Conservation (phyloP, 2,113 vertebrate species). For the Noctilio leporinus region DNA sequence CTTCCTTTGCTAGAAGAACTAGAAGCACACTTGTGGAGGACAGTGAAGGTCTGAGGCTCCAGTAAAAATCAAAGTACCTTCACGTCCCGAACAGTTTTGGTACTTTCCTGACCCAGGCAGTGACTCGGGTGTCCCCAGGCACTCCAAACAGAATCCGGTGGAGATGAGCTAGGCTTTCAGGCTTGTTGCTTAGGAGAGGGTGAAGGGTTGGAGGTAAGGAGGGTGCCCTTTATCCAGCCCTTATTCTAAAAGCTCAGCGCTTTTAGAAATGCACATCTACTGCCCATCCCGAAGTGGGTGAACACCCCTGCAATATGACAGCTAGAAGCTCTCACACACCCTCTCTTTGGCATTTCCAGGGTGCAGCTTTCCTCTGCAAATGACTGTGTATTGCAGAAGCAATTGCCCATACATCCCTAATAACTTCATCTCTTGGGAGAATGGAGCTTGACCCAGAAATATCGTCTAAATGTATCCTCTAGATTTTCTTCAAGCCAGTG, state of each 20-base stretch:
- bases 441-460: neutral
- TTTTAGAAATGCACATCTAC: neutral
- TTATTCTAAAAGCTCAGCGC: neutral
- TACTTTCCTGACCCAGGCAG: neutral
- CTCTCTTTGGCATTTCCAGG: neutral
- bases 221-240: neutral
- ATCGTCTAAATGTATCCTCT: neutral
- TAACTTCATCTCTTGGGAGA: neutral
- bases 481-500: neutral
- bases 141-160: neutral
- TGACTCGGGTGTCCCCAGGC: neutral
- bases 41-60: neutral
- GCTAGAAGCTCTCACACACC: neutral
- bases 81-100: neutral
- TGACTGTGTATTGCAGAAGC: neutral
- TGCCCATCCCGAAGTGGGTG: too few species aligned
- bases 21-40: neutral
- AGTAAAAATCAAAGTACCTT: neutral
- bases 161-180: neutral
- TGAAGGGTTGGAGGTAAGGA: neutral
- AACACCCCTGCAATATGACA: neutral
- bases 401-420: neutral
- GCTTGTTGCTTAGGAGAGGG: neutral
- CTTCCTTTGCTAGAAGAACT: slow-evolving; percentile 1
- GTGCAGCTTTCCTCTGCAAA: neutral